These are phyloP conservation scores for Chaenocephalus aceratus DNA, from an alignment of 2,113 vertebrate genomes.

Conservation along the genomic window DNA sequence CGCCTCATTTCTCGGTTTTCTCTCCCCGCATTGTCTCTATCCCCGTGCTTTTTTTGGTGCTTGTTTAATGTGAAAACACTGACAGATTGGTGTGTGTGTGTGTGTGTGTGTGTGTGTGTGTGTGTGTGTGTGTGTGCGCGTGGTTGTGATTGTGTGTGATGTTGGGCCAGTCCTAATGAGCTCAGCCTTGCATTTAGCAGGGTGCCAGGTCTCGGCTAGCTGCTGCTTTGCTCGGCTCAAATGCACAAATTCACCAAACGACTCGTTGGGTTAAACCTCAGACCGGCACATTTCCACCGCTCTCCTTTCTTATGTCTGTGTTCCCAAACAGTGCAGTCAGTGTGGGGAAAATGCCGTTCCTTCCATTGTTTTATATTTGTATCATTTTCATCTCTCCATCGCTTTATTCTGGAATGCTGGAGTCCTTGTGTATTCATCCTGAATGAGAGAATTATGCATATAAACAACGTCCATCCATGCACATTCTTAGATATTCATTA, in stretches of 20 bases:
- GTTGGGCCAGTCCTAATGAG: conserved; percentile 75
- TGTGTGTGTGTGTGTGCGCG: conserved; percentile 33
- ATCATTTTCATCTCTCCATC: conserved; percentile 18
- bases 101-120: conserved; percentile 35
- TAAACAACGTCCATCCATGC: conserved; percentile 1
- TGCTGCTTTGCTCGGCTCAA: conserved; percentile 52
- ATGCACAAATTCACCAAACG: conserved; percentile 39
- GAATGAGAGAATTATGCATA: neutral
- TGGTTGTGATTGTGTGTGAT: conserved; percentile 48
- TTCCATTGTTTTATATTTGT: conserved; percentile 18
- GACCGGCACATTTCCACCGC: conserved; percentile 27
- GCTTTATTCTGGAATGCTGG: neutral
- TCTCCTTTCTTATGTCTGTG: conserved; percentile 21
- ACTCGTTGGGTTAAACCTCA: conserved; percentile 34
- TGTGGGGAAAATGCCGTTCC: conserved; percentile 1
- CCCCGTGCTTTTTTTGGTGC: conserved; percentile 26
- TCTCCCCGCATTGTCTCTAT: conserved; percentile 58
- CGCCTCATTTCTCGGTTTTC: conserved; percentile 45
- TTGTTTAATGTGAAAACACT: conserved; percentile 74
- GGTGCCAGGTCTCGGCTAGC: conserved; percentile 55
- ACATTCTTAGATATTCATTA: neutral
- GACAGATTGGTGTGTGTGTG: conserved; percentile 59
- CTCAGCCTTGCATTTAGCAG: conserved; percentile 76
- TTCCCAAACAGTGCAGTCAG: conserved; percentile 20
- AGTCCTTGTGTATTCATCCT: neutral